Base-by-base conservation (phyloP, 2,797 vertebrate genomes). In the Catamblyrhynchus diadema region DNA sequence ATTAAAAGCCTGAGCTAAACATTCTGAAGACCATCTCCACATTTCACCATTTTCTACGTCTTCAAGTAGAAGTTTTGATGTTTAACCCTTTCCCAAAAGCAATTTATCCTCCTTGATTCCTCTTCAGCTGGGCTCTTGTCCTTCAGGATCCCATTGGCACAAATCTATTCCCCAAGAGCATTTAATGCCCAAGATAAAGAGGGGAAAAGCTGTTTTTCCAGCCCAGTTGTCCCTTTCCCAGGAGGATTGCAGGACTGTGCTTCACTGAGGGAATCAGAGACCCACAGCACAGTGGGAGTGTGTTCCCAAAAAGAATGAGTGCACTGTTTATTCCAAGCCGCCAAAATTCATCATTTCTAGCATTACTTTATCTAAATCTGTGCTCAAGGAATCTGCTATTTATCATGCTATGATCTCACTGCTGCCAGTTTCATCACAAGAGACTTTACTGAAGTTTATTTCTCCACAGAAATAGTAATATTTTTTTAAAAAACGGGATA, bases 171-270 rank as follows among this genome's bases (percentile, higher is more conserved):
- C 41, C 32, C 45, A 41, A 12, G 33, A 59, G 44, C n/a, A 24
- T 81, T 74, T 51, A 50, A 64, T 77, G 79, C 85, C 81, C 75
- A 57, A 78, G 56, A 66, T 70, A 81, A 88, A 22, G 75, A 50
- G 80, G 62, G 81, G 32, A 93, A 72, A 37, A 96, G 53, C 66
- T 37, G 70, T 16, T 91, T 95, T 73, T 67, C 87, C 88, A 96
- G 91, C 56, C 42, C 77, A 41, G 42, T 60, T 75, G 18, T 75
- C 45, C 75, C 56, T 90, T 85, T 85, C 51, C 80, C 62, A 12
- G 60, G 69, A 75, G 22, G 71, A 70, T 6, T 83, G 57, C 18
- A 90, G 39, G 93, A 41, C 37, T 37, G n/a, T 21, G 27, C 50
- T 92, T 70, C 88, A 51, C 67, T 72, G 44, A 82, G 64, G 67